Evolutionary conservation across 2,113 vertebrate genomes (phyloP), one percentile per base, ranked within the genome.

Genomic region (Neomonachus schauinslandi): DNA sequence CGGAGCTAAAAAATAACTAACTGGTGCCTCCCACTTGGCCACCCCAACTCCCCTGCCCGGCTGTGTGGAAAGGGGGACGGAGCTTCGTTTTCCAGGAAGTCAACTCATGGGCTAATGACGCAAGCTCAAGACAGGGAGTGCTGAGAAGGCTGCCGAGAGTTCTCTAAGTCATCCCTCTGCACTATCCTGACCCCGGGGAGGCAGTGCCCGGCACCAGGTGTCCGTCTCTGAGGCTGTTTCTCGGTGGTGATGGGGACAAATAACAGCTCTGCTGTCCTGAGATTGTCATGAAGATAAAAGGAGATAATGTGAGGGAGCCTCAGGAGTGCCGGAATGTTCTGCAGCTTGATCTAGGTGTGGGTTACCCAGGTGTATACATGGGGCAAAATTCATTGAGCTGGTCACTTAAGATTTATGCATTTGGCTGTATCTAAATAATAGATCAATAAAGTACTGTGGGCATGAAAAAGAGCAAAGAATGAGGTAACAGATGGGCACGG

Each of bases 1-100:
- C 33, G 9, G 69, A 95, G 76, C 86, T 87, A 53, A 86, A 95
- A 95, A 88, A 57, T 65, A 93, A 95, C 76, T 39, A 65, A 33
- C n/a, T 4, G 26, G 49, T 59, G 57, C 57, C 51, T 83, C 72
- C 31, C 46, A 74, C 11, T 22, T n/a, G 33, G 2, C 39, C 85
- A 86, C 9, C 14, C 86, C 31, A 46, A 55, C 36, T 51, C 8
- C 74, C 26, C 79, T 42, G 63, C 82, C 91, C 9, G 15, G 49
- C 82, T 93, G 1, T 63, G 42, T 77, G 71, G 42, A 69, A 57
- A 39, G 14, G 61, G 15, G 65, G 15, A 46, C 57, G 46, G 31
- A 61, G 31, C 22, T 31, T 72, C 49, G 33, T 61, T 49, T 94
- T 84, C 71, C 72, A 95, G 92, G 79, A 94, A 88, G 59, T 81